Conservation (phyloP, 1,140 invertebrate species). For the Drosophila mayri region DNA sequence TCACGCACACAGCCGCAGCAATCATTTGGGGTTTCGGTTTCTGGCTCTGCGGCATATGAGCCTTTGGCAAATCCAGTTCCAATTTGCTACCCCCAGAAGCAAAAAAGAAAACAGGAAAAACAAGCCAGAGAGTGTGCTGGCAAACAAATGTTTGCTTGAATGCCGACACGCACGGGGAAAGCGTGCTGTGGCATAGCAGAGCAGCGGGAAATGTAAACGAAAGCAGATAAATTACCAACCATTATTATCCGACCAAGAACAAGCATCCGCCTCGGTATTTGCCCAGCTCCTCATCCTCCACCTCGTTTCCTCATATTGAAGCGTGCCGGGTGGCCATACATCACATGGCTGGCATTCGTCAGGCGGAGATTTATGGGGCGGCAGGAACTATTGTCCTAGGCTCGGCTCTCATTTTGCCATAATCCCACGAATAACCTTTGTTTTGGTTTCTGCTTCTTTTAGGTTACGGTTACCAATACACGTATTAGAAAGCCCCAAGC, state of each 20-base stretch:
- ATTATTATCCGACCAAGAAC: constrained; percentile 75
- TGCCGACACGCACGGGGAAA: constrained; percentile 63
- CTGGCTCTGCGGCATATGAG: constrained; percentile 24
- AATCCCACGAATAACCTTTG: constrained; percentile 42
- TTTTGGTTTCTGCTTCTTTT: constrained; percentile 64
- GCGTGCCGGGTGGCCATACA: constrained; percentile 65
- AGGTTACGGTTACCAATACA: constrained; percentile 77
- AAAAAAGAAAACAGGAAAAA: constrained; percentile 19
- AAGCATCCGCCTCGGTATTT: constrained; percentile 46
- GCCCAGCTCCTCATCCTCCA: no score
- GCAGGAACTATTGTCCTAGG: constrained; percentile 43
- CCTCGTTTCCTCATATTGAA: constrained; percentile 36
- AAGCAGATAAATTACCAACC: constrained; percentile 80
- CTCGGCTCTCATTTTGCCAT: constrained; percentile 23
- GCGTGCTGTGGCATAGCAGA: not conserved
- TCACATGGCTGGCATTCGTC: constrained; percentile 68
- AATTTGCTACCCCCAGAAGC: constrained; percentile 28
- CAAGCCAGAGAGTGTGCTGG: constrained; percentile 27
- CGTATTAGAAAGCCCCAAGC: constrained; percentile 56
- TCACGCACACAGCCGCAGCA: constrained; percentile 73
- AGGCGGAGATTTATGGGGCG: constrained; percentile 45
- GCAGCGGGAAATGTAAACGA: constrained; percentile 74
- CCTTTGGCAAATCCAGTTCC: constrained; percentile 61
- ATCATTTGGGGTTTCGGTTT: constrained; percentile 53
- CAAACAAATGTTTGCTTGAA: constrained; percentile 73